Conservation (phyloP, 2,797 vertebrate genomes). For the Sternarchorhynchus goeldii region DNA sequence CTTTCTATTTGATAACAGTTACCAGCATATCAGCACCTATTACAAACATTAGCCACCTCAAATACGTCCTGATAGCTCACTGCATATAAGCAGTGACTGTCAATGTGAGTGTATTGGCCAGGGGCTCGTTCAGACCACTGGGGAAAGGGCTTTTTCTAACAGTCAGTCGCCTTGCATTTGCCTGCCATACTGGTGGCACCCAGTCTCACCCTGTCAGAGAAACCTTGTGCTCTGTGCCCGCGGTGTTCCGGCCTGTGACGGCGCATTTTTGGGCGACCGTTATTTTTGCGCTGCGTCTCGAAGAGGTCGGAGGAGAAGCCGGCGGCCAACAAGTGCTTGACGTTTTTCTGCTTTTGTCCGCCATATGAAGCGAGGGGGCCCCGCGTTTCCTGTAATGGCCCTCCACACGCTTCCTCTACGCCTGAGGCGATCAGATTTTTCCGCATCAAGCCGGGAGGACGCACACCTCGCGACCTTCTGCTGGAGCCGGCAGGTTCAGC, state of each 20-base stretch:
- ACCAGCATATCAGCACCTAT: no score
- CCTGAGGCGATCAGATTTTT: no score
- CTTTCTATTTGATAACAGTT: no score
- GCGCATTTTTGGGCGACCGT: no score
- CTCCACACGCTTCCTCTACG: slow-evolving; percentile 15
- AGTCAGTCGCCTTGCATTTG: background rate
- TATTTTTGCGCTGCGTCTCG: no score
- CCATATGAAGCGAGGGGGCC: background rate
- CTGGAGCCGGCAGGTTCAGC: slow-evolving; percentile 22
- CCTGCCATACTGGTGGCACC: background rate
- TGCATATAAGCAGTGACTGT: background rate
- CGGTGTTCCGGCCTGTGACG: background rate
- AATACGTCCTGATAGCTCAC: no score
- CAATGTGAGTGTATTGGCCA: background rate
- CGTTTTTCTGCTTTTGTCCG: slow-evolving; percentile 42
- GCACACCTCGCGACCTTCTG: background rate
- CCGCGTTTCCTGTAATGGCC: slow-evolving; percentile 10
- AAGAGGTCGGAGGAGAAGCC: slow-evolving; percentile 33
- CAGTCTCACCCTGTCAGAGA: background rate
- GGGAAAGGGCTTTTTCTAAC: background rate
- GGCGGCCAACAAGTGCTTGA: slow-evolving; percentile 47
- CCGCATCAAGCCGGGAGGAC: no score
- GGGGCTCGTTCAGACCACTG: background rate
- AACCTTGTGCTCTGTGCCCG: background rate
- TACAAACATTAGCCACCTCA: no score